These are phyloP conservation scores for Corythoichthys haematopterus DNA, from an alignment of 2,113 vertebrate genomes.

Conservation along the genomic window DNA sequence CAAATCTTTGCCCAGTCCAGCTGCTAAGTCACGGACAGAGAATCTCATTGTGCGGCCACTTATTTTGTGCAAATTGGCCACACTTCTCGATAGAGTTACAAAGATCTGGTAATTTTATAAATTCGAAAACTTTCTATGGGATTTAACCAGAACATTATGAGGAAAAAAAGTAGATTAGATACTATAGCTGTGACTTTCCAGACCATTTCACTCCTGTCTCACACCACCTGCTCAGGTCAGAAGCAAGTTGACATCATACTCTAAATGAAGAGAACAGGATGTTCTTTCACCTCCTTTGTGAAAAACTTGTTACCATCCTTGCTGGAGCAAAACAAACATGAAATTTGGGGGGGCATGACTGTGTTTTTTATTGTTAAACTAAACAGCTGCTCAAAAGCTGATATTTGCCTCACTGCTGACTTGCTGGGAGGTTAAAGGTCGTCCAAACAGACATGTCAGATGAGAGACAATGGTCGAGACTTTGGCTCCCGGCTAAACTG, in stretches of 20 bases:
- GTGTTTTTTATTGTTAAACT: neutral
- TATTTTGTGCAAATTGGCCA: too few species aligned
- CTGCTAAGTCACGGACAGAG: too few species aligned
- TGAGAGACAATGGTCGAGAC: conserved; percentile 25
- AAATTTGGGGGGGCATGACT: conserved; percentile 16
- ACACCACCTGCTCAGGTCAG: neutral
- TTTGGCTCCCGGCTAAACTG: conserved; percentile 34
- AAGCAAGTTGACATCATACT: neutral
- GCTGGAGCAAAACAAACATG: conserved; percentile 28
- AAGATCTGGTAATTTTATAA: too few species aligned
- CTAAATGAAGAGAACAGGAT: neutral
- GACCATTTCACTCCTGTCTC: neutral
- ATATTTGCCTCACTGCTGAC: conserved; percentile 32
- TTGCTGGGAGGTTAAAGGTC: conserved; percentile 50
- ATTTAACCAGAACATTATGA: too few species aligned
- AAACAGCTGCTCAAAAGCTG: conserved; percentile 39
- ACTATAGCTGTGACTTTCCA: neutral
- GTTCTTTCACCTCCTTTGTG: neutral
- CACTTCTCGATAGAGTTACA: too few species aligned
- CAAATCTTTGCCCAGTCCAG: too few species aligned
- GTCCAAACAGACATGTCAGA: conserved; percentile 54
- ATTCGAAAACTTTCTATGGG: too few species aligned
- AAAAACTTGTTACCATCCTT: neutral
- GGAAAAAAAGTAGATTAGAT: too few species aligned
- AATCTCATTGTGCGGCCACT: too few species aligned